phyloP scores from a whole-genome alignment of 2,113 vertebrate species.

The Forbesichthys agassizii region DNA sequence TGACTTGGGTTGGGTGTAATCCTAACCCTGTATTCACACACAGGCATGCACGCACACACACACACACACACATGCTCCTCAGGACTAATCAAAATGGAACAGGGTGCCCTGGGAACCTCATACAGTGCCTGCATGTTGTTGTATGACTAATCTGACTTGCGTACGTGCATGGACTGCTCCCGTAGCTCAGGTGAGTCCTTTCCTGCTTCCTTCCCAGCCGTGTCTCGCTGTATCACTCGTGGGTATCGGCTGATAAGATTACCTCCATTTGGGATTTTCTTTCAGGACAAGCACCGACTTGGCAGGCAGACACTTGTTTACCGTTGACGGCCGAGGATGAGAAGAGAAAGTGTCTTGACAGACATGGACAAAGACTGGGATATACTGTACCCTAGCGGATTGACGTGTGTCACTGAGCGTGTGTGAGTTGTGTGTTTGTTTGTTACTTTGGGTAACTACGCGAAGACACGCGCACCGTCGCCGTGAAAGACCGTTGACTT shows the following conservation, averaged over 20 bases:
- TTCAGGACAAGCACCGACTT: not conserved
- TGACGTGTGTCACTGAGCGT: not conserved
- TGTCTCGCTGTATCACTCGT: conserved; percentile 1
- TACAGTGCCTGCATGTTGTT: not conserved
- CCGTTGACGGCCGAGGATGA: no score
- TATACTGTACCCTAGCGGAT: not conserved
- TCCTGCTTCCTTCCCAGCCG: not conserved
- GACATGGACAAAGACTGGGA: no score
- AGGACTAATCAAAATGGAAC: conserved; percentile 16
- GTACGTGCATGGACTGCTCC: not conserved
- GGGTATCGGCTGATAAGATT: conserved; percentile 32
- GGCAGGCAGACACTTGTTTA: not conserved
- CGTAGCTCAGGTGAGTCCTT: conserved; percentile 40
- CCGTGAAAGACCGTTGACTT: conserved; percentile 39
- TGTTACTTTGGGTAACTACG: conserved; percentile 37
- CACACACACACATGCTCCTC: conserved; percentile 25
- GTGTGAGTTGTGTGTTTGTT: conserved; percentile 7
- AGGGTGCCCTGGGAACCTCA: conserved; percentile 19
- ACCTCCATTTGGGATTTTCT: conserved; percentile 13
- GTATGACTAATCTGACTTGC: not conserved
- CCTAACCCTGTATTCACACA: conserved; percentile 65
- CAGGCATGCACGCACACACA: conserved; percentile 21
- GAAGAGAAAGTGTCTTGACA: no score
- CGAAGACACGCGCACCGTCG: conserved; percentile 21
- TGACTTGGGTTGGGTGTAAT: conserved; percentile 78